Evolutionary conservation across 1,140 invertebrate species (phyloP), one percentile per base, ranked within the genome.

Genomic region (Dryas iulia): DNA sequence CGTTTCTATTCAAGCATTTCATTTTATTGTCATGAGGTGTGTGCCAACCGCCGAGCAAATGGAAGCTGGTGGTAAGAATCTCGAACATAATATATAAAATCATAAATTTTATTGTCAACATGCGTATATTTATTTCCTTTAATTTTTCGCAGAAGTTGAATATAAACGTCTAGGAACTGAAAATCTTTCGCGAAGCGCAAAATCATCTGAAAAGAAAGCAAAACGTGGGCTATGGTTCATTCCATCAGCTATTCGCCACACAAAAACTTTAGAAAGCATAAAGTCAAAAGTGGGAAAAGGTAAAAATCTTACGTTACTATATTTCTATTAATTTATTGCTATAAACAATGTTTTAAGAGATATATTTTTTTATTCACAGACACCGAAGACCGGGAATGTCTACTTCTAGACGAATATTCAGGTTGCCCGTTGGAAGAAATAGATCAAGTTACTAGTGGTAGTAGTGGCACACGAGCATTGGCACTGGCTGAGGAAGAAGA

Each of bases 341-440:
- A 31, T 31, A 31, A 6, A 31, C 30, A 31, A 31, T 11, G 12
- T n/a, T 24, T 54, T 11, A 0, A 54, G 12, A 11, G n/a, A 25
- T 25, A 21, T 26, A 7, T 21, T 63, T 68, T 33, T 56, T 35
- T 76, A 2, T 25, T 68, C 77, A 24, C 69, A 91, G 87, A 88
- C 72, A 87, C 86, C 14, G 92, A 93, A 75, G 92, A 93, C 66
- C 78, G 91, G 4, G 93, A 93, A 78, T 93, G 92, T 74, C 84
- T 93, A 33, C 82, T 93, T 2, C 78, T 93, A 4, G 92, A 93
- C 66, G 92, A 93, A 64, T 93, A 93, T 66, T 85, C 83, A 12
- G 86, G 86, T 18, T 86, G 87, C 74, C 76, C 81, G n/a, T 75
- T 78, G 30, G 89, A 89, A 71, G 87, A 89, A 24, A 66, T 74